Conservation (phyloP, 2,888 invertebrate species). For the Drosophila nigritarsus region DNA sequence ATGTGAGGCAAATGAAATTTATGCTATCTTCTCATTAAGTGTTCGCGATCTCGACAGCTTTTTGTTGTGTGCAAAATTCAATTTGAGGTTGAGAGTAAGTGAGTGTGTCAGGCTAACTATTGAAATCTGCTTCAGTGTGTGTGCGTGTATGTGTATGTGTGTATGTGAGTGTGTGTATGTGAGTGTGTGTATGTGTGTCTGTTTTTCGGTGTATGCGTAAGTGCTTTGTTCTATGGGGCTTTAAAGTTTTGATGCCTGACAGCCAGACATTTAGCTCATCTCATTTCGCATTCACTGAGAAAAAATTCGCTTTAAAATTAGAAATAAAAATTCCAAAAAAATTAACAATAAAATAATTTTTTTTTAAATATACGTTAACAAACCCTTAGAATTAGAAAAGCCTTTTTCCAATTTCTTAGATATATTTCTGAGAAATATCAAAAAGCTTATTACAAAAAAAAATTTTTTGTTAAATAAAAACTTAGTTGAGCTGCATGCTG, state of each 20-base stretch:
- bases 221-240: constrained; percentile 52
- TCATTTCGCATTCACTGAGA: constrained; percentile 3
- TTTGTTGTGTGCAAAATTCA: constrained; percentile 68
- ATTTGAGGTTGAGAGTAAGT: constrained; percentile 58
- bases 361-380: fast-evolving
- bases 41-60: constrained; percentile 42
- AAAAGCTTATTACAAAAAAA: too few species aligned
- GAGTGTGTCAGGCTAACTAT: constrained; percentile 29
- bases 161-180: background rate
- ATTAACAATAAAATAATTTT: background rate
- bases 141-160: constrained; percentile 26
- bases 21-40: constrained; percentile 52
- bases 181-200: constrained; percentile 10
- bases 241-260: constrained; percentile 50
- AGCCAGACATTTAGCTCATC: constrained; percentile 42
- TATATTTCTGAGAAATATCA: too few species aligned
- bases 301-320: background rate
- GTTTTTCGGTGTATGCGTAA: constrained; percentile 12
- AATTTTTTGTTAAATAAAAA: too few species aligned
- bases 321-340: background rate
- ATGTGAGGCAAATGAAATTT: constrained; percentile 34
- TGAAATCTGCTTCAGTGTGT: constrained; percentile 20
- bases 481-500: background rate
- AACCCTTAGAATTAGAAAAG: background rate
- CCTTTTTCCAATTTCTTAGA: background rate